Evolutionary conservation across 2,113 vertebrate genomes (phyloP).

Genomic region (Chamaea fasciata): DNA sequence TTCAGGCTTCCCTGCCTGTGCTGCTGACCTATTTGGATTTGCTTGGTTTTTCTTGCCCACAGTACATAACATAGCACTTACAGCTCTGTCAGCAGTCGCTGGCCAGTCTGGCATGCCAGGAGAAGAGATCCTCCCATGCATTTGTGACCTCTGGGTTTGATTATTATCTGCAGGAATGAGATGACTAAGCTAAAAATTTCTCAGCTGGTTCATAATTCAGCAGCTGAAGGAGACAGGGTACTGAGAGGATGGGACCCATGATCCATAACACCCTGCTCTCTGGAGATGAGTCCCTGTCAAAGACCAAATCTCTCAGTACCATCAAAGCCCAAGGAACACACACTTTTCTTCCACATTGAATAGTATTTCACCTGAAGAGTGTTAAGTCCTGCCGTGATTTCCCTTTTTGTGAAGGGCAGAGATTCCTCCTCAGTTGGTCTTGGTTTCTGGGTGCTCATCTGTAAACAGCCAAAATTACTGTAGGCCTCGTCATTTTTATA

Average conservation of each 20-base stretch:
- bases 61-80: not conserved
- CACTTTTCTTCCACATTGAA: not conserved
- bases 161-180: conserved; percentile 7
- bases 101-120: not conserved
- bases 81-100: not conserved
- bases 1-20: not conserved
- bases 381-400: not conserved
- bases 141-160: not conserved
- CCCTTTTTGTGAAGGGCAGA: not conserved
- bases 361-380: not conserved
- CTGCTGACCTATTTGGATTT: not conserved
- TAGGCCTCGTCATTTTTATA: not conserved
- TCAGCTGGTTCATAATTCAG: not conserved
- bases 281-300: not conserved
- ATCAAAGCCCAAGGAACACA: not conserved
- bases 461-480: not conserved
- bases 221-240: not conserved
- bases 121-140: not conserved
- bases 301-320: not conserved
- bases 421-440: not conserved
- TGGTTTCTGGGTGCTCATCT: not conserved
- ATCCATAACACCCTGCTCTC: not conserved
- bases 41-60: not conserved
- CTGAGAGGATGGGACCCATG: not conserved
- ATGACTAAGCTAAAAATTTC: not conserved